phyloP scores from a whole-genome alignment of 2,797 vertebrate species.

The Anabas testudineus region DNA sequence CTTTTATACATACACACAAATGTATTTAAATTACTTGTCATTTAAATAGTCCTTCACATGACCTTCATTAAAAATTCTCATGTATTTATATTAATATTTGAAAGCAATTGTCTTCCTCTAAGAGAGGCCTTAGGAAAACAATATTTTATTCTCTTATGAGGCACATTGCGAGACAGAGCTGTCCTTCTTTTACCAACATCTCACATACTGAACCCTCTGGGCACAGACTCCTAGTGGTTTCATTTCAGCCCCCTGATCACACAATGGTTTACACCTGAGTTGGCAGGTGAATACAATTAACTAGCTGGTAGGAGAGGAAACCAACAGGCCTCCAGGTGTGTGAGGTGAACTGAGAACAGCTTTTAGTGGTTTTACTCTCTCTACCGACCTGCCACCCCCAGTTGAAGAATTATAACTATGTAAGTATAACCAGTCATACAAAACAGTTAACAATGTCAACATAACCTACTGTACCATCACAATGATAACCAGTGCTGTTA shows the following conservation, averaged over 20 bases:
- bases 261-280: constrained; percentile 46
- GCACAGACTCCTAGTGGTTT: constrained; percentile 27
- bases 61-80: not conserved
- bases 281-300: constrained; percentile 55
- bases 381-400: too few relatives aligned
- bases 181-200: not conserved
- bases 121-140: not conserved
- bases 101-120: not conserved
- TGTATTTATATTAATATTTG: too few relatives aligned
- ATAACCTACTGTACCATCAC: too few relatives aligned
- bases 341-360: constrained; percentile 9
- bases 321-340: constrained; percentile 9
- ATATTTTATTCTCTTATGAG: not conserved
- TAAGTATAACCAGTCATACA: too few relatives aligned
- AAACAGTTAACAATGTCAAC: too few relatives aligned
- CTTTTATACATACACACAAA: not conserved
- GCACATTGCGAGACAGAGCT: not conserved
- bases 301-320: constrained; percentile 32
- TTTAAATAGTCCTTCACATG: not conserved
- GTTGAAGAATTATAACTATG: too few relatives aligned
- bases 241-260: constrained; percentile 24
- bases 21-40: not conserved
- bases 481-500: too few relatives aligned
- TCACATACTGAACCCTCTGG: constrained; percentile 2
- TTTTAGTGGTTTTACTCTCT: constrained; percentile 17